These are phyloP conservation scores for Lithodes maja DNA, from an alignment of 2,888 invertebrate species.

Conservation along the genomic window DNA sequence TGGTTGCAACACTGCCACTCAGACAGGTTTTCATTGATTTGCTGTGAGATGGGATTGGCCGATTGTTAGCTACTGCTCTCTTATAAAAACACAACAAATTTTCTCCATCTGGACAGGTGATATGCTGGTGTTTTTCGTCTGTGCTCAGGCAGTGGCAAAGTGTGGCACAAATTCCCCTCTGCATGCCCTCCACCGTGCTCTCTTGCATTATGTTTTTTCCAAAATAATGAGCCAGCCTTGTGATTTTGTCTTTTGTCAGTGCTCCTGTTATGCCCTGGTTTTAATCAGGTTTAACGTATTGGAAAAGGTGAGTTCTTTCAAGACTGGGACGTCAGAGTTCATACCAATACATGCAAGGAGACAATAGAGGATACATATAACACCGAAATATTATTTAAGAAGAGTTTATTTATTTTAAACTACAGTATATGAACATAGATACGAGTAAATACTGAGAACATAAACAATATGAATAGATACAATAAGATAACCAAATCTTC, in stretches of 20 bases:
- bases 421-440: no score
- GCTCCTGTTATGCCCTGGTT: no score
- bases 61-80: slow-evolving; percentile 25
- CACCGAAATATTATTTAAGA: no score
- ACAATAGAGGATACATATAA: no score
- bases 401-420: no score
- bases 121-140: slow-evolving; percentile 4
- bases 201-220: slow-evolving; percentile 13
- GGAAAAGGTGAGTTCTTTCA: no score
- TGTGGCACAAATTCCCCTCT: slow-evolving; percentile 6
- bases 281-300: no score
- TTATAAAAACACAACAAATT: slow-evolving; percentile 28
- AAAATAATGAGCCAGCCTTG: slow-evolving; percentile 19
- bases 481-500: no score
- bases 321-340: no score
- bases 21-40: slow-evolving; percentile 19
- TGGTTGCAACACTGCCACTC: neutral
- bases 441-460: no score
- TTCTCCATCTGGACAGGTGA: slow-evolving; percentile 9
- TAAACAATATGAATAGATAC: no score
- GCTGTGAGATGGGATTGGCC: slow-evolving; percentile 26
- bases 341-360: no score
- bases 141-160: slow-evolving; percentile 16
- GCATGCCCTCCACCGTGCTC: slow-evolving; percentile 30
- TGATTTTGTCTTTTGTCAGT: slow-evolving; percentile 10